Percentiles rank a stretch among this genome's conserved stretches.
phyloP scores from a whole-genome alignment of 2,113 vertebrate species.

The Anoplopoma fimbria region DNA sequence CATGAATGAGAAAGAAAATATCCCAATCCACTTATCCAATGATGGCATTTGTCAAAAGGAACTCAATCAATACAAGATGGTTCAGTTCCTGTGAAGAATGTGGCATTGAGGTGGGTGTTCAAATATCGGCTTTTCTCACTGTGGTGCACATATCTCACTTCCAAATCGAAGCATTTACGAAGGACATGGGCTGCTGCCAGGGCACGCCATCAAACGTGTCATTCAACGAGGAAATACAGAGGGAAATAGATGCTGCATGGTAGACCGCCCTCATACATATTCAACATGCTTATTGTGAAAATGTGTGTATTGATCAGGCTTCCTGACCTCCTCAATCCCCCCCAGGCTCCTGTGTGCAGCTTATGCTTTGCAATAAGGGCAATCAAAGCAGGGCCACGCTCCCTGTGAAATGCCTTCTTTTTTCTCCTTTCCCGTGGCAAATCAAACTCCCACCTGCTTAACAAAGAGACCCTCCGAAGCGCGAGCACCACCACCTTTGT shows the following conservation, averaged over 20 bases:
- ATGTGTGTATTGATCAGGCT: slow-evolving; percentile 66
- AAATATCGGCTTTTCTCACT: not conserved
- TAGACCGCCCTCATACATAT: slow-evolving; percentile 57
- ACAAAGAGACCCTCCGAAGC: slow-evolving; percentile 52
- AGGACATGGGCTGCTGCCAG: slow-evolving; percentile 9
- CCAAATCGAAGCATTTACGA: slow-evolving; percentile 32
- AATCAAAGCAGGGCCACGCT: slow-evolving; percentile 47
- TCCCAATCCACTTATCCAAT: not conserved
- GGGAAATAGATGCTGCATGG: slow-evolving; percentile 21
- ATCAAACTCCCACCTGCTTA: slow-evolving; percentile 70
- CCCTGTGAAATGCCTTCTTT: slow-evolving; percentile 14
- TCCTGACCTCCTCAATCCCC: slow-evolving; percentile 62
- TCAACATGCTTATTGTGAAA: slow-evolving; percentile 56
- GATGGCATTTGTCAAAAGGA: not conserved
- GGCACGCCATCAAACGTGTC: slow-evolving; percentile 26
- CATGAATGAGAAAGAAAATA: not conserved
- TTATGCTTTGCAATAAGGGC: slow-evolving; percentile 54
- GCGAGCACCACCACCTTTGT: slow-evolving; percentile 52
- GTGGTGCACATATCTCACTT: not conserved
- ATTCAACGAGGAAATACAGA: slow-evolving; percentile 38
- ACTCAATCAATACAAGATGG: slow-evolving; percentile 1
- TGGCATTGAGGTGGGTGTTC: slow-evolving; percentile 30
- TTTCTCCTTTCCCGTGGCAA: slow-evolving; percentile 32
- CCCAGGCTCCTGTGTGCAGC: slow-evolving; percentile 26
- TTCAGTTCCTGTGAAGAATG: slow-evolving; percentile 19